Base-by-base conservation (phyloP, 2,888 invertebrate species). In the Eristalis arbustorum region DNA sequence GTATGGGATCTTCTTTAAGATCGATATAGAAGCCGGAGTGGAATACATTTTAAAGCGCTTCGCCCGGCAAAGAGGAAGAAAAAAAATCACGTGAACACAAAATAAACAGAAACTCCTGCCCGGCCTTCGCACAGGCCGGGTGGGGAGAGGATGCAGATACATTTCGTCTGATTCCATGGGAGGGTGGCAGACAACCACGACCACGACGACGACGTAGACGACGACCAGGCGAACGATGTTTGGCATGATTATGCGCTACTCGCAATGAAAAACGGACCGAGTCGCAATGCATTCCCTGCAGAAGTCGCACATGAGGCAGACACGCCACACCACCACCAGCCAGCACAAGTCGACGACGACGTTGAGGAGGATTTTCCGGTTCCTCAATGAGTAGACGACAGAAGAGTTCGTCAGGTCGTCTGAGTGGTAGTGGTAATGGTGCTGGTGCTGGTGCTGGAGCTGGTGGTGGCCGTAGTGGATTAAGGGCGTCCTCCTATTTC, bases 341-440 rank as follows among this genome's bases (percentile, higher is more conserved):
- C 25, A n/a, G 31, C 25, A n/a, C 14, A 25, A 28, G 14, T 14
- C 14, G 64, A 37, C 34, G 37, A 42, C 31, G 34, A 49, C 37
- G 42, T 28, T 59, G 59, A 62, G 28, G 69, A 75, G 63, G 49
- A 68, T 85, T 79, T 85, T 77, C 76, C 81, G 63, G 76, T 73
- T 81, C 49, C 76, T 81, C 66, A 80, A 75, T 67, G 84, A 67
- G 69, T 31, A 18, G 64, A 78, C 25, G 25, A 6, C 59, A 74
- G 59, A 25, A 64, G 64, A 73, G 23, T 64, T 34, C 34, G 31
- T 18, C 49, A 49, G 69, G 63, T 76, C 61, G 69, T 63, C 62
- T 68, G 61, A 40, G 67, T 68, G 23, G 28, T 62, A 28, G 8
- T n/a, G 62, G 28, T 62, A 31, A 18, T 62, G n/a, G 62, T 62